phyloP scores from a whole-genome alignment of 1,140 invertebrate genomes.

The Pogonognathellus flavescens region DNA sequence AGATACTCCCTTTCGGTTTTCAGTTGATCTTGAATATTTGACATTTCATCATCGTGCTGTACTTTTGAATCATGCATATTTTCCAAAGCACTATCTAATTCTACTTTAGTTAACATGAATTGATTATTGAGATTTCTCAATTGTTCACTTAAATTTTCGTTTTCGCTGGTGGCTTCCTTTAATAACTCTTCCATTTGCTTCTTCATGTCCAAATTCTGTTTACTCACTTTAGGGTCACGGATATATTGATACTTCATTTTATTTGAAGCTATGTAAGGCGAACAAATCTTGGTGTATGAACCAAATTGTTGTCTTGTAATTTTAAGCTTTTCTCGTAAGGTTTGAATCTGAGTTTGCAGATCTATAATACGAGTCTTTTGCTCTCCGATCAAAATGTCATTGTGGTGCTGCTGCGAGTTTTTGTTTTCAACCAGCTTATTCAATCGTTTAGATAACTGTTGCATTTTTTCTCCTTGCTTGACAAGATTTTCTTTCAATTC shows the following conservation, averaged over 20 bases:
- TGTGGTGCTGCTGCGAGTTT: neutral
- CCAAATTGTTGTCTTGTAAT: slow-evolving; percentile 31
- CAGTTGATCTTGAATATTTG: neutral
- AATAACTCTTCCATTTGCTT: slow-evolving; percentile 12
- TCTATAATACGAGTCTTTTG: neutral
- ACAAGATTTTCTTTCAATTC: neutral
- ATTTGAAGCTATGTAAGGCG: neutral
- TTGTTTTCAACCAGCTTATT: neutral
- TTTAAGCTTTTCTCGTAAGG: neutral
- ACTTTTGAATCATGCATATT: neutral
- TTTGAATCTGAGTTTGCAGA: neutral
- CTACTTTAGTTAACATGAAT: neutral
- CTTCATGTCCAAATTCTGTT: neutral
- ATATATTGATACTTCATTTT: neutral
- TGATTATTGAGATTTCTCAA: neutral
- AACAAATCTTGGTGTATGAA: slow-evolving; percentile 8
- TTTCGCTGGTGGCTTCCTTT: neutral
- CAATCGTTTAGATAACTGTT: neutral
- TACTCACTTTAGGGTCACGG: slow-evolving; percentile 5
- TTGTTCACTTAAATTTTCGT: slow-evolving; percentile 6
- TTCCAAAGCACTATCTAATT: neutral
- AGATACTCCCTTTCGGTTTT: slow-evolving; percentile 23
- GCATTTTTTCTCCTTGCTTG: slow-evolving; percentile 2
- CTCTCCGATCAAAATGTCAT: neutral
- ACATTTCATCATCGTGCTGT: slow-evolving; percentile 6